These are phyloP conservation scores for Stenichneumon culpator DNA, from an alignment of 2,888 invertebrate genomes.

Conservation along the genomic window DNA sequence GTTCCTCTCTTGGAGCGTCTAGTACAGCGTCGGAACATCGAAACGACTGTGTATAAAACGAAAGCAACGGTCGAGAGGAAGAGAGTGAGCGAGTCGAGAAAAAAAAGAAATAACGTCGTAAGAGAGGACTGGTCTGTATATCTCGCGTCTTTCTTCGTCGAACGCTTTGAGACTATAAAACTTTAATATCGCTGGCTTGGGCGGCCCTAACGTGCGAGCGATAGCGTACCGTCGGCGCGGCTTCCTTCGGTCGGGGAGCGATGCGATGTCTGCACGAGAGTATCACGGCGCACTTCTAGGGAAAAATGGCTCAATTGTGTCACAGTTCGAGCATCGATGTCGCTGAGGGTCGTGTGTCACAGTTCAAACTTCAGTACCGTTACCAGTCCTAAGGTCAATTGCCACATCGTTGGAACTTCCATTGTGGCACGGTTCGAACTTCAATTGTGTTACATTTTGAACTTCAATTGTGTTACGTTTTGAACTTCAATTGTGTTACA, in stretches of 20 bases:
- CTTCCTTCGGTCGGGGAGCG: conserved; percentile 10
- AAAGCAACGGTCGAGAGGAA: conserved; percentile 47
- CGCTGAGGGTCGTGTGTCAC: background rate
- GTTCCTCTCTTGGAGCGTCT: conserved; percentile 1
- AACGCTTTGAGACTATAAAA: conserved; percentile 77
- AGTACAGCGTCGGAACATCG: conserved; percentile 22
- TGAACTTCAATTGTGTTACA: background rate
- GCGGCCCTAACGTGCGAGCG: conserved; percentile 50
- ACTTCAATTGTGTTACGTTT: no score
- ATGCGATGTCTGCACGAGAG: background rate
- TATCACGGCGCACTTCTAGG: background rate
- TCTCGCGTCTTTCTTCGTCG: conserved; percentile 57
- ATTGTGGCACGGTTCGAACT: no score
- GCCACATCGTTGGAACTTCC: no score
- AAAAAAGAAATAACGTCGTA: conserved; percentile 20
- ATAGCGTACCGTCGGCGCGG: conserved; percentile 66
- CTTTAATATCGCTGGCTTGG: conserved; percentile 73
- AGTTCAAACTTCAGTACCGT: no score
- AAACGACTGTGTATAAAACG: conserved; percentile 56
- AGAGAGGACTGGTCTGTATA: conserved; percentile 32
- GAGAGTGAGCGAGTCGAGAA: conserved; percentile 4
- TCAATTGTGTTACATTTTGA: no score
- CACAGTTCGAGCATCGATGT: background rate
- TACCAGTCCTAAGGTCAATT: background rate
- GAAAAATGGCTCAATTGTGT: background rate